These are phyloP conservation scores for Timema podura DNA, from an alignment of 2,888 invertebrate genomes.

Conservation along the genomic window DNA sequence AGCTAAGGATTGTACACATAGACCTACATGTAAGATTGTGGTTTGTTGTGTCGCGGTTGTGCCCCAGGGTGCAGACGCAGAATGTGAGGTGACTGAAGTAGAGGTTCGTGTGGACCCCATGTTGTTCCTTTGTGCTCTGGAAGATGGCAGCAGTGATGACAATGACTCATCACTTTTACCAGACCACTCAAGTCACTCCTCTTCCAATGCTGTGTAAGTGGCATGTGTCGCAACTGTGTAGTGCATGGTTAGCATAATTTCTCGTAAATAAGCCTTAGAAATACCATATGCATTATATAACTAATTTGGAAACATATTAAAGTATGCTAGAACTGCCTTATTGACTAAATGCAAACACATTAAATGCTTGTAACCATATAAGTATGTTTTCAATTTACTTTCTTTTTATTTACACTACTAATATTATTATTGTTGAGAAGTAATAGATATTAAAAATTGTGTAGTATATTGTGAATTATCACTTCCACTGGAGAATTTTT, in stretches of 20 bases:
- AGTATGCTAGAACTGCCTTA: too few species aligned
- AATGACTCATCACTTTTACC: slow-evolving; percentile 22
- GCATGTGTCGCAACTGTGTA: slow-evolving; percentile 1
- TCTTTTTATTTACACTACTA: too few species aligned
- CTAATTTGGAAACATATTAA: too few species aligned
- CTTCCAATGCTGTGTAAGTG: slow-evolving; percentile 7
- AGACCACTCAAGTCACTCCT: slow-evolving; percentile 7
- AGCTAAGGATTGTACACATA: background rate
- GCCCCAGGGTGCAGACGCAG: slow-evolving; percentile 36
- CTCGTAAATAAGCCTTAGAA: too few species aligned
- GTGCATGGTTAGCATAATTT: slow-evolving; percentile 16
- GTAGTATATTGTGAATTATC: too few species aligned
- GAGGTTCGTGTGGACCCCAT: slow-evolving; percentile 67
- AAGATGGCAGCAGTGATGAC: slow-evolving; percentile 29
- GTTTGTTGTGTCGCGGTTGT: slow-evolving; percentile 32
- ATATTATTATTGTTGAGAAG: too few species aligned
- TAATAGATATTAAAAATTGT: too few species aligned
- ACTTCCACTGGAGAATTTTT: too few species aligned
- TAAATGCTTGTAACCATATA: too few species aligned
- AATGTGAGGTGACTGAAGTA: slow-evolving; percentile 52
- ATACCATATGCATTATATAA: too few species aligned
- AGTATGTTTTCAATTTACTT: too few species aligned
- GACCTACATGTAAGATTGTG: background rate
- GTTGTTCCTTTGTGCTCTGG: slow-evolving; percentile 52
- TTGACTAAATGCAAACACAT: too few species aligned